Evolutionary conservation across 1,140 invertebrate species (phyloP), one percentile per base, ranked within the genome.

Genomic region (Spodoptera litura): DNA sequence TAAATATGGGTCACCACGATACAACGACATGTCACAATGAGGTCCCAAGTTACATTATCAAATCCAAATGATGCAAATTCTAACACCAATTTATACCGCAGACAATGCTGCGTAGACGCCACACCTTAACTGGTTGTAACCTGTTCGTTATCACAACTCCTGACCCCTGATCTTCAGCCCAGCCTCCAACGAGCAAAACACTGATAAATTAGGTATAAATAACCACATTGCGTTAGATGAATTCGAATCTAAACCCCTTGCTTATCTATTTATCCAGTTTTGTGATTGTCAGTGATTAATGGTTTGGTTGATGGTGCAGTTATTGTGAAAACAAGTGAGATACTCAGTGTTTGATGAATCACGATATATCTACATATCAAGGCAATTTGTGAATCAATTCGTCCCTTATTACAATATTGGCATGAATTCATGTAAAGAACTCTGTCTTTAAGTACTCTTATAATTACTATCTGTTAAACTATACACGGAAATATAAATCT

Each of bases 161-260:
- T 64, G 59, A 64, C 59, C 58, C 11, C 55, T 74, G 27, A 72
- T 12, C 72, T 15, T 8, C 49, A 55, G 12, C 59, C 68, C 66
- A 59, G 66, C 77, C 73, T 75, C 58, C 44, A 62, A 52, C 38
- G 66, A 53, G 44, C 66, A 70, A 62, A 75, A 75, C 59, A 75
- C 59, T 53, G 59, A 75, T 75, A 75, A 4, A 44, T 44, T n/a
- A 13, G 20, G 12, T 70, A 53, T 52, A 53, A 52, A 53, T 35
- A 25, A 38, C 38, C 49, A 62, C 20, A 38, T 62, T 75, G 59
- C 27, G 73, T 75, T 75, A 64, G 58, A 73, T 20, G 71, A n/a
- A 52, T 64, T 62, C 49, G 49, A 52, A 70, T 70, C 66, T 53
- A 25, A 27, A 53, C 49, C 73, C 49, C 59, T 52, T 35, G 44